phyloP scores from a whole-genome alignment of 2,888 invertebrate species.

The Drosophila meridionalis region DNA sequence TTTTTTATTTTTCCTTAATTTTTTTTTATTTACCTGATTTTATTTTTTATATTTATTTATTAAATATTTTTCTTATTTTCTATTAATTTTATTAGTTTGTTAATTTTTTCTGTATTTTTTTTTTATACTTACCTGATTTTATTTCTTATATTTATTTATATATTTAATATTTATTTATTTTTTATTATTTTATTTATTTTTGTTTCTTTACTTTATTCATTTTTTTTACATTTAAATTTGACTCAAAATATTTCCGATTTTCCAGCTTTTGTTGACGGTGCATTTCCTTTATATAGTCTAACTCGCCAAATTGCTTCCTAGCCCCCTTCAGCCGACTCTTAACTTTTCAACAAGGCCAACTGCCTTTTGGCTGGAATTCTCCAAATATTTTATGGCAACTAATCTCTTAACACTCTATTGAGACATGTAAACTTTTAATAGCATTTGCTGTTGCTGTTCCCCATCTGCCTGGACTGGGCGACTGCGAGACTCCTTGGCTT shows the following conservation, averaged over 20 bases:
- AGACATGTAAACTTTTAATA: conserved; percentile 81
- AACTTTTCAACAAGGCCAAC: conserved; percentile 48
- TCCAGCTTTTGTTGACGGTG: background rate
- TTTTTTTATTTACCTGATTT: background rate
- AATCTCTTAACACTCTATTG: conserved; percentile 80
- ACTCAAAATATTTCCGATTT: background rate
- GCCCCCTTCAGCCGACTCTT: background rate
- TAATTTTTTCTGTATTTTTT: background rate
- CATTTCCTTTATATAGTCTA: background rate
- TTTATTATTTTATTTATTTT: background rate
- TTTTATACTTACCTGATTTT: background rate
- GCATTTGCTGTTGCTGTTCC: conserved; percentile 65
- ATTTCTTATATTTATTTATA: background rate
- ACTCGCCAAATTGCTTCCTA: conserved; percentile 1
- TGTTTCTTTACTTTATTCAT: background rate
- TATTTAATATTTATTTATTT: background rate
- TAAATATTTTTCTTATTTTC: background rate
- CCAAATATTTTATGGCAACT: conserved; percentile 74
- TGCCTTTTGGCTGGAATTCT: conserved; percentile 43
- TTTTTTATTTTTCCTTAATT: background rate
- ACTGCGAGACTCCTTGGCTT: background rate
- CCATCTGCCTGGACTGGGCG: background rate
- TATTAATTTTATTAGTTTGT: too few species aligned
- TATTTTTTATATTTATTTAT: background rate
- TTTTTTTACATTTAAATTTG: background rate